These are phyloP conservation scores for Malurus splendens DNA, from an alignment of 2,797 vertebrate genomes.

Conservation along the genomic window DNA sequence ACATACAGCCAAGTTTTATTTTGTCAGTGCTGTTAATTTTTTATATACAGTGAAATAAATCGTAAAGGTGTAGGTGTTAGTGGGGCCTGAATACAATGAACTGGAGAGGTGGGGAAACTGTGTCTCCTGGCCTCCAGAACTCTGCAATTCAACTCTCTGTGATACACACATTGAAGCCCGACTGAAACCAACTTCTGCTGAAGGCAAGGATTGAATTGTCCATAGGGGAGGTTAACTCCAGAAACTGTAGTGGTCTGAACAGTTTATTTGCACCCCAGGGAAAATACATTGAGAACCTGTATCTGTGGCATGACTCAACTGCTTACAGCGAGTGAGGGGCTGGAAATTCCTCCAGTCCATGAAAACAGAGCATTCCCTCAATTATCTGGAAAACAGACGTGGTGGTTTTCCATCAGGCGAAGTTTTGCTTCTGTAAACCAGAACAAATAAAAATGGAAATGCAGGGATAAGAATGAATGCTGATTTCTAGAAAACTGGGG, in stretches of 20 bases:
- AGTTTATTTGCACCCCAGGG: neutral
- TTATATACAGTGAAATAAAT: neutral
- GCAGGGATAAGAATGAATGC: neutral
- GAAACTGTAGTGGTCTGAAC: neutral
- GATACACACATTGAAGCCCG: neutral
- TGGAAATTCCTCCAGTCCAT: neutral
- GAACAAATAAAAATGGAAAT: neutral
- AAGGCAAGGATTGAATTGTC: neutral
- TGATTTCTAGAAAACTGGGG: neutral
- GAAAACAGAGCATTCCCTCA: neutral
- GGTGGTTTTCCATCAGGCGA: neutral
- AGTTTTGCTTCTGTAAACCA: neutral
- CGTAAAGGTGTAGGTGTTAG: neutral
- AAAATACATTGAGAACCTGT: neutral
- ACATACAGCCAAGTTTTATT: neutral
- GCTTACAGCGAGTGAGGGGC: neutral
- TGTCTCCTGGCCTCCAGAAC: neutral
- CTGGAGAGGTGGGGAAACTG: neutral
- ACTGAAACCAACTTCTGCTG: neutral
- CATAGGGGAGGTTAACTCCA: neutral
- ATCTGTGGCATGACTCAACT: neutral
- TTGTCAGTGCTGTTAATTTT: neutral
- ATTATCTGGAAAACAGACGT: neutral
- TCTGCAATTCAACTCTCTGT: neutral
- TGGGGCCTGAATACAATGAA: neutral